Percentiles rank a stretch among this genome's conserved stretches.
phyloP scores from a whole-genome alignment of 2,888 invertebrate genomes.

The Rhamnusium bicolor region DNA sequence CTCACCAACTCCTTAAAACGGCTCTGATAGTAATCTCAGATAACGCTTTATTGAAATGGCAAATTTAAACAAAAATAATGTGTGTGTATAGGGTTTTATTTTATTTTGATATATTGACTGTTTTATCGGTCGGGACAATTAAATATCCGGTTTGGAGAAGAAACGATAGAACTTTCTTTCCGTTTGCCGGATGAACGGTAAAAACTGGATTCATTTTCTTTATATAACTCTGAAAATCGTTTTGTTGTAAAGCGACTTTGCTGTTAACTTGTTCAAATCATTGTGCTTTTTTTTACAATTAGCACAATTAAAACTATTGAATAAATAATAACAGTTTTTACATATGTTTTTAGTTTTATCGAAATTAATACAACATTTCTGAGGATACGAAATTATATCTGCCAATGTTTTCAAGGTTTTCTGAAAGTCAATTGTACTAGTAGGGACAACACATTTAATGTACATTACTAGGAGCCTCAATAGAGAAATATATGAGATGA shows the following conservation, averaged over 20 bases:
- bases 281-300: too few relatives aligned
- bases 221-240: not conserved
- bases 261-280: not conserved
- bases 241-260: not conserved
- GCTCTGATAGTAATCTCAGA: slow-evolving; percentile 7
- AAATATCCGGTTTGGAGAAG: not conserved
- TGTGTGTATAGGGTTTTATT: not conserved
- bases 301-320: too few relatives aligned
- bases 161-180: not conserved
- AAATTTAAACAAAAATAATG: slow-evolving; percentile 19
- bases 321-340: too few relatives aligned
- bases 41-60: slow-evolving; percentile 1
- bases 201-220: not conserved
- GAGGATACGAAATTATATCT: too few relatives aligned
- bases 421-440: too few relatives aligned
- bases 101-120: slow-evolving; percentile 16
- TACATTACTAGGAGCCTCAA: too few relatives aligned
- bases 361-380: too few relatives aligned
- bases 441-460: too few relatives aligned
- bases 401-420: too few relatives aligned
- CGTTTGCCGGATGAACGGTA: not conserved
- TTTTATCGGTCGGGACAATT: slow-evolving; percentile 17
- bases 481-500: too few relatives aligned
- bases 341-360: too few relatives aligned
- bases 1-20: not conserved